Evolutionary conservation across 2,888 invertebrate species (phyloP), one percentile per base, ranked within the genome.

Genomic region (Cancer borealis): DNA sequence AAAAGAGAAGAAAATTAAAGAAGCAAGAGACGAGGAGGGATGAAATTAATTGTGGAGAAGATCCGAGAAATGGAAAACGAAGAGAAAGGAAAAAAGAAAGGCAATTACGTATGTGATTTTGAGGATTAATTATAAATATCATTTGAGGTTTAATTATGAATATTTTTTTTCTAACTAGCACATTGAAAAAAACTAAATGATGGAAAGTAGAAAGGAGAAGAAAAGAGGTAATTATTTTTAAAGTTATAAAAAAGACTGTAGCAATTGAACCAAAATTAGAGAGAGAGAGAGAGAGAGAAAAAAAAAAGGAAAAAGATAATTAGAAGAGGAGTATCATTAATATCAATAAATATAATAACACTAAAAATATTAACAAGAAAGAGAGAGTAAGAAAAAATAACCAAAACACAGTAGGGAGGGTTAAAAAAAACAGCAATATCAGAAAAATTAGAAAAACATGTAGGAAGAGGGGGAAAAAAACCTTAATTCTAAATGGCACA

Each of bases 1-100:
- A 66, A 66, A 66, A 66, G 66, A 66, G n/a, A 66, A n/a, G 66
- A 21, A 66, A 66, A 66, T 66, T 66, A 66, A 66, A 66, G 66
- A 66, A 66, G n/a, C 21, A 3, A 21, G n/a, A 66, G 66, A 66
- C 66, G 66, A n/a, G 66, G 5, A 66, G n/a, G 66, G 66, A 66
- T 66, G 66, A 66, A 66, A 66, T 3, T 66, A 66, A 66, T 66
- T 21, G 66, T n/a, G n/a, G 66, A 66, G 66, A 66, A n/a, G 66
- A 66, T 66, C 66, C 21, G 66, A 66, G 14, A 66, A 66, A 66
- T 66, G n/a, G n/a, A 66, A 66, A 21, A 66, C n/a, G n/a, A 4
- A 66, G 66, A 66, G n/a, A 21, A n/a, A 66, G n/a, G 66, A 21
- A 66, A 21, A n/a, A n/a, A 66, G 17, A 10, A 10, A 54, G 14